phyloP scores from a whole-genome alignment of 1,140 invertebrate genomes.

The Heliconius congener region DNA sequence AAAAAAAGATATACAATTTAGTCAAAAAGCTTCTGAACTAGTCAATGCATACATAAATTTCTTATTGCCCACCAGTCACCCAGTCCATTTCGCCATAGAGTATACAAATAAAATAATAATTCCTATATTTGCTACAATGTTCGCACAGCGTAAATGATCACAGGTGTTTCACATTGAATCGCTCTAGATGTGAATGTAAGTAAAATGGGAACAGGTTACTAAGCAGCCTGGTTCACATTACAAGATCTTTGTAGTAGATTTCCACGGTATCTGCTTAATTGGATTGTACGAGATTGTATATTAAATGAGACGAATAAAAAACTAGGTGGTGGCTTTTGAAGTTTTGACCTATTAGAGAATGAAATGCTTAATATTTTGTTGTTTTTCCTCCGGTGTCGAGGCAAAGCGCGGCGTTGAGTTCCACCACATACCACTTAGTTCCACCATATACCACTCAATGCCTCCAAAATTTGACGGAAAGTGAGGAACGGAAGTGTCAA shows the following conservation, averaged over 20 bases:
- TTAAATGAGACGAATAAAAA: background rate
- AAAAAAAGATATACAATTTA: too few relatives aligned
- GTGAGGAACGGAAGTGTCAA: too few relatives aligned
- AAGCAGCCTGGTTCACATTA: slow-evolving; percentile 5
- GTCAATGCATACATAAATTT: too few relatives aligned
- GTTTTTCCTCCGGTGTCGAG: too few relatives aligned
- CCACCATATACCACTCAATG: too few relatives aligned
- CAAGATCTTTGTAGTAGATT: background rate
- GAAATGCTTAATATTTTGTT: too few relatives aligned
- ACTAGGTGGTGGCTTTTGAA: background rate
- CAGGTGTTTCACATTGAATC: slow-evolving; percentile 1
- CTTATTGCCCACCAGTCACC: too few relatives aligned
- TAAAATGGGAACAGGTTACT: slow-evolving; percentile 9
- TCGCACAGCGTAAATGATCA: background rate
- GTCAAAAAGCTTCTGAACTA: too few relatives aligned
- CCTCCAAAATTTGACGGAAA: too few relatives aligned
- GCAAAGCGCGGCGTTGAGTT: too few relatives aligned
- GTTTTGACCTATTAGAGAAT: too few relatives aligned
- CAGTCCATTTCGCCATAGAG: slow-evolving; percentile 14
- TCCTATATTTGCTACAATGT: slow-evolving; percentile 1
- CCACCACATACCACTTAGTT: too few relatives aligned
- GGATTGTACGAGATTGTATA: background rate
- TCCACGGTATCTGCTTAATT: slow-evolving; percentile 12
- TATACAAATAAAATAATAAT: slow-evolving; percentile 16
- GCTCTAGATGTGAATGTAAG: background rate